Evolutionary conservation across 92 coral and sea anemone species (phyloP).

Genomic region (Epizoanthus stellaris): DNA sequence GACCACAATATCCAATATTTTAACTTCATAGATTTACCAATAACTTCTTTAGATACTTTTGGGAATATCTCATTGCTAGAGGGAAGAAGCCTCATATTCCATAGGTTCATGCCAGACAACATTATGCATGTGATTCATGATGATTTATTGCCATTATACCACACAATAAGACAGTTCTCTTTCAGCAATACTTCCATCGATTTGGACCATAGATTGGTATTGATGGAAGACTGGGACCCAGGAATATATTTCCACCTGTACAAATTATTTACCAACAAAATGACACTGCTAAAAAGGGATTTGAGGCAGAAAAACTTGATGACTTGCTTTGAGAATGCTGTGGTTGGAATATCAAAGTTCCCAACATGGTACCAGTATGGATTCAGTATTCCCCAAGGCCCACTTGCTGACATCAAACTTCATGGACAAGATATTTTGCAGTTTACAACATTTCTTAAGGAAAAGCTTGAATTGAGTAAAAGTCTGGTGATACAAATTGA

Average conservation of each 20-base stretch:
- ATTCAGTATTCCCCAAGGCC: conserved; percentile 84
- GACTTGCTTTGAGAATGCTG: conserved; percentile 81
- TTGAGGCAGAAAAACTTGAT: conserved; percentile 49
- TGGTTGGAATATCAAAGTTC: conserved; percentile 86
- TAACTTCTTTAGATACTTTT: conserved; percentile 59
- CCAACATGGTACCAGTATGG: conserved; percentile 99
- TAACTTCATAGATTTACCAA: conserved; percentile 87
- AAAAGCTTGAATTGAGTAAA: conserved; percentile 57
- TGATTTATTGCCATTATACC: conserved; percentile 89
- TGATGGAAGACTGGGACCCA: conserved; percentile 90
- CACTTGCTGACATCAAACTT: conserved; percentile 63
- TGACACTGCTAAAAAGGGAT: conserved; percentile 57
- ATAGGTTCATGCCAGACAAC: conserved; percentile 90
- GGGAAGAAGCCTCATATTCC: conserved; percentile 81
- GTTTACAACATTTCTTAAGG: conserved; percentile 71
- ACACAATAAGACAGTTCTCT: conserved; percentile 79
- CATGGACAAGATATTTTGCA: conserved; percentile 66
- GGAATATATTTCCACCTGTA: conserved; percentile 82
- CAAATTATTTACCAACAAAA: conserved; percentile 71
- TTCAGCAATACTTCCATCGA: conserved; percentile 40
- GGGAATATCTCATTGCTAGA: conserved; percentile 68
- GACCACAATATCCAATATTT: conserved; percentile 94
- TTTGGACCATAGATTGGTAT: conserved; percentile 63
- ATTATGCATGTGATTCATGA: conserved; percentile 96
- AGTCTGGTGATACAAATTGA: not conserved